Evolutionary conservation across 2,888 invertebrate genomes (phyloP), one percentile per base, ranked within the genome.

Genomic region (Andrena trimmerana): DNA sequence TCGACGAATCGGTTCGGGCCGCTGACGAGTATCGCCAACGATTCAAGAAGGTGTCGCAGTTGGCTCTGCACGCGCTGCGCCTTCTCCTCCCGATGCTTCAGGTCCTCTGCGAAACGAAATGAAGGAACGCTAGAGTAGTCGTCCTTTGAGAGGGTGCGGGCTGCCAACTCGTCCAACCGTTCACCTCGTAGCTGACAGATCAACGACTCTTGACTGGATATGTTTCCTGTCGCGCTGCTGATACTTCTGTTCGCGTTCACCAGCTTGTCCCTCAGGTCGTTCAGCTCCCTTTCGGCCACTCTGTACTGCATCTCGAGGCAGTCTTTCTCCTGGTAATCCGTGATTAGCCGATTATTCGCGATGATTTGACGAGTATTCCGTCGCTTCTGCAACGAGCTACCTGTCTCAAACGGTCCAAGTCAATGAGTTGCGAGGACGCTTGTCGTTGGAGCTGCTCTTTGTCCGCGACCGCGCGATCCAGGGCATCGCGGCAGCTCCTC

Each of bases 391-490:
- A 4, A 8, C 4, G 2, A 2, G 16, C 4, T 31, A 94, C 95
- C 94, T 97, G 97, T 84, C 97, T 96, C 42, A 97, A 94, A 73
- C 97, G 95, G 83, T 97, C 97, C 31, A 96, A 94, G 88, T 97
- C 97, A 62, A 97, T 93, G 59, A 97, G 94, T 87, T 97, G 97
- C 6, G 96, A 94, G 8, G 97, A 96, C 50, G 96, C 95, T 93
- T 97, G 97, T 54, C 97, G 95, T 89, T 97, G 97, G 31, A 97
- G 94, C 80, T 96, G 96, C 86, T 97, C 97, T 89, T 97, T 97
- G 87, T 98, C 97, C 4, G 95, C 93, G 81, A 96, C 94, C 0
- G 95, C 94, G 89, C 96, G 95, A 84, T 97, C 96, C 73, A 97
- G 93, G 29, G 96, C 95, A 87, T 97, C 97, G 86, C 96, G 94